phyloP scores from a whole-genome alignment of 2,888 invertebrate species.

The Erannis defoliaria region DNA sequence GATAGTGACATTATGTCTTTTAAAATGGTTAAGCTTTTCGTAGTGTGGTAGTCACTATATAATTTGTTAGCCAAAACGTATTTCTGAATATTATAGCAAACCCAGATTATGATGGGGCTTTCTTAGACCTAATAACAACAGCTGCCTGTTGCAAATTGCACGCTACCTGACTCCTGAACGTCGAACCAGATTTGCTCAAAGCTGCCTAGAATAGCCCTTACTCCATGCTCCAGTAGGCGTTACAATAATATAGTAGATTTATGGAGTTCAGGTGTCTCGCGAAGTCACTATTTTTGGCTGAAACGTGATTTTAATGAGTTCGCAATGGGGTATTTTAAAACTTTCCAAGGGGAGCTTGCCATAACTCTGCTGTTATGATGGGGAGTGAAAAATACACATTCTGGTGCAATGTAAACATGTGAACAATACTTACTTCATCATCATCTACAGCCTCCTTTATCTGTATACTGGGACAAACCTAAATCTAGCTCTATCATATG shows the following conservation, averaged over 20 bases:
- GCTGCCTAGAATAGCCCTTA: constrained; percentile 40
- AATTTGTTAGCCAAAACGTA: no score
- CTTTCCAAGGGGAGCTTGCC: constrained; percentile 43
- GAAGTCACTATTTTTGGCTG: constrained; percentile 52
- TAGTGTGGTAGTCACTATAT: no score
- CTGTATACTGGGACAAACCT: no score
- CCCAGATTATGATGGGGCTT: no score
- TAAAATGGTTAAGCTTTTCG: no score
- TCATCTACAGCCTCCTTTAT: no score
- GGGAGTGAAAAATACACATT: constrained; percentile 23
- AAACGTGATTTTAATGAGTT: constrained; percentile 62
- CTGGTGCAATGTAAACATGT: no score
- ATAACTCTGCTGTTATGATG: constrained; percentile 38
- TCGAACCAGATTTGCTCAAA: neutral
- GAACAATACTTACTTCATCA: no score
- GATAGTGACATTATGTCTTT: no score
- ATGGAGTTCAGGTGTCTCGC: constrained; percentile 62
- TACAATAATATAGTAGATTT: constrained; percentile 51
- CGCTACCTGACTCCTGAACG: constrained; percentile 1
- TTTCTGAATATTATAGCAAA: no score
- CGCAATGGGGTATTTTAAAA: constrained; percentile 51
- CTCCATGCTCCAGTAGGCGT: constrained; percentile 32
- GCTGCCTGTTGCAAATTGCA: neutral
- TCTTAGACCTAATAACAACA: no score
- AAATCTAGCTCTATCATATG: no score